Percentiles rank a stretch among this genome's conserved stretches.
Evolutionary conservation across 2,797 vertebrate genomes (phyloP).

Genomic region (Peromyscus melanophrys): DNA sequence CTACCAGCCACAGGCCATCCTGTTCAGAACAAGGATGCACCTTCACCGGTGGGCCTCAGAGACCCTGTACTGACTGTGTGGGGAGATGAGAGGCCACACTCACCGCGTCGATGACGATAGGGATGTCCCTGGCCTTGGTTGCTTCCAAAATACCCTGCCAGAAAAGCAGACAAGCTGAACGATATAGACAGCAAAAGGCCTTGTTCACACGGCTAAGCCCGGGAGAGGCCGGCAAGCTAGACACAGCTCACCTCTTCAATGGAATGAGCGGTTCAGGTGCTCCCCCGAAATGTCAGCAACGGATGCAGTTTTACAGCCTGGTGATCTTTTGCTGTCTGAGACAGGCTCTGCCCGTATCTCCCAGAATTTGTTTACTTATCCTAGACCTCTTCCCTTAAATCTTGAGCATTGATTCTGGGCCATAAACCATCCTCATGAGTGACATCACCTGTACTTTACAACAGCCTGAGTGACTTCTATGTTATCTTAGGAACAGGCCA

Average conservation of each 20-base stretch:
- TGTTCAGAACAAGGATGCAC: conserved; percentile 83
- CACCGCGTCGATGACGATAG: conserved; percentile 97
- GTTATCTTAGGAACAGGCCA: neutral
- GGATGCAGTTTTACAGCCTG: neutral
- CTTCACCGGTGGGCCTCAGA: neutral
- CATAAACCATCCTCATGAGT: neutral
- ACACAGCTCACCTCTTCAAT: too few relatives aligned
- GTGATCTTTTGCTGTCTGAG: neutral
- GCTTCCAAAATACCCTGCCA: conserved; percentile 96
- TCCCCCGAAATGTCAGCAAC: neutral
- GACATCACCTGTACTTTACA: neutral
- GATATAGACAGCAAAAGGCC: neutral
- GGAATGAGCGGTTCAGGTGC: neutral
- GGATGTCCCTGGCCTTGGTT: conserved; percentile 94
- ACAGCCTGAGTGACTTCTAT: neutral
- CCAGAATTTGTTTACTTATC: neutral
- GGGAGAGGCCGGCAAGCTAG: neutral
- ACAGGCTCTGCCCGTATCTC: neutral
- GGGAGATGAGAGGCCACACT: conserved; percentile 87
- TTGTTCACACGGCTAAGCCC: too few relatives aligned
- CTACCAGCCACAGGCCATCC: conserved; percentile 98
- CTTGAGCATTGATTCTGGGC: neutral
- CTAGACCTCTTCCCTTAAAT: neutral
- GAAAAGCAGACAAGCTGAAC: conserved; percentile 42
- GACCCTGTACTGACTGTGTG: neutral